Evolutionary conservation across 2,888 invertebrate genomes (phyloP), one percentile per base, ranked within the genome.

Genomic region (Papilio protenor): DNA sequence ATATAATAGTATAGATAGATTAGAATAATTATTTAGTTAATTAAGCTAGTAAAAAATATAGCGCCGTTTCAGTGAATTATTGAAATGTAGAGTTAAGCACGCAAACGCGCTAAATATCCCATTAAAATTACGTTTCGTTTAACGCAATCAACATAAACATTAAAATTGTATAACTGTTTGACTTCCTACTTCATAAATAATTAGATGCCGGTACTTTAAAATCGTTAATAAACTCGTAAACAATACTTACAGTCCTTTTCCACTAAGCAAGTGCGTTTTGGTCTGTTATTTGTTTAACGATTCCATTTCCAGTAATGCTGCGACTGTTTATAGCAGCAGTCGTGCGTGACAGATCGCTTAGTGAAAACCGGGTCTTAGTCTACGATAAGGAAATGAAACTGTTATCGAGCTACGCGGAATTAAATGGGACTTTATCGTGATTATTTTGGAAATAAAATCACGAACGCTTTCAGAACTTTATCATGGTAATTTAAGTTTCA

Each of bases 141-240:
- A 40, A 66, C 64, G 64, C n/a, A 66, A 66, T 66, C 18, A n/a
- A 40, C 40, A 66, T 66, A 40, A 66, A 40, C 40, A n/a, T 40
- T 40, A 40, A 40, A 40, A 40, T 66, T 66, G n/a, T 40, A 66
- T 66, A 66, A 66, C 40, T 66, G 11, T 11, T 66, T n/a, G 5
- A 66, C 64, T 66, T 61, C 40, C 64, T 64, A 10, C n/a, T 66
- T 40, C n/a, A 66, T 40, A 40, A 66, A 66, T 66, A 27, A 64
- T 64, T 61, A 23, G 59, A 40, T 40, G 40, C 40, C 16, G 4
- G 64, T 18, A 11, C 18, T 18, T n/a, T 40, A 66, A 40, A n/a
- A 40, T 40, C 40, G 18, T 33, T 27, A 61, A 64, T n/a, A 3
- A 11, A 33, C n/a, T 40, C 40, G n/a, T 66, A n/a, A 66, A 27